These are phyloP conservation scores for Hetaerina titia DNA, from an alignment of 2,888 invertebrate species.

Conservation along the genomic window DNA sequence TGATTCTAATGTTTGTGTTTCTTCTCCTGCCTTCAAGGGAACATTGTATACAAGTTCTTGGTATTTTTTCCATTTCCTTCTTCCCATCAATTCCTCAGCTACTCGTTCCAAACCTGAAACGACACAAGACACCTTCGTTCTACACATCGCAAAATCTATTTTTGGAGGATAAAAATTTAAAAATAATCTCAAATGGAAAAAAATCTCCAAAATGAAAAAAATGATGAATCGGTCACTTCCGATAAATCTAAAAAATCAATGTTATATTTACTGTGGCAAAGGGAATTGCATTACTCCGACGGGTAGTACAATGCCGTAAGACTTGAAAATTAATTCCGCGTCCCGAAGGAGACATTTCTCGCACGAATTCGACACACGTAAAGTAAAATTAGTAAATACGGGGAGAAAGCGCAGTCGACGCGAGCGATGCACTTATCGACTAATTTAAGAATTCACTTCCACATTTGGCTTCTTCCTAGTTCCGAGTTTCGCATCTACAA, in stretches of 20 bases:
- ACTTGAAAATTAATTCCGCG: constrained; percentile 24
- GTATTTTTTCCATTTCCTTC: constrained; percentile 97
- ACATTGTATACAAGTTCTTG: constrained; percentile 80
- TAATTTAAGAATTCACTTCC: constrained; percentile 66
- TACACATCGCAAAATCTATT: constrained; percentile 53
- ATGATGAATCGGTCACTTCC: background rate
- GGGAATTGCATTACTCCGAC: background rate
- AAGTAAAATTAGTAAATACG: constrained; percentile 20
- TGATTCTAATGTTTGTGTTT: constrained; percentile 74
- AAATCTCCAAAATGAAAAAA: constrained; percentile 25
- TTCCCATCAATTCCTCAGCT: constrained; percentile 98
- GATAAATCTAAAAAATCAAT: background rate
- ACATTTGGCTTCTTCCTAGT: constrained; percentile 39
- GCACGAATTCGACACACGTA: constrained; percentile 49
- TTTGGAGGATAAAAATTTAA: constrained; percentile 26
- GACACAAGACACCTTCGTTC: constrained; percentile 71
- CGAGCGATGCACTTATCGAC: constrained; percentile 62
- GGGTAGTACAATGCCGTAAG: background rate
- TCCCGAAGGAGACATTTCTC: constrained; percentile 28
- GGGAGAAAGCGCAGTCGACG: constrained; percentile 42
- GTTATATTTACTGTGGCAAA: background rate
- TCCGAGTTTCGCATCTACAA: background rate
- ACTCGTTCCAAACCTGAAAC: constrained; percentile 94
- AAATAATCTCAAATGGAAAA: constrained; percentile 1
- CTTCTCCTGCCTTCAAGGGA: constrained; percentile 71